Conservation (phyloP, 2,888 invertebrate genomes). For the Cheilosia urbana region DNA sequence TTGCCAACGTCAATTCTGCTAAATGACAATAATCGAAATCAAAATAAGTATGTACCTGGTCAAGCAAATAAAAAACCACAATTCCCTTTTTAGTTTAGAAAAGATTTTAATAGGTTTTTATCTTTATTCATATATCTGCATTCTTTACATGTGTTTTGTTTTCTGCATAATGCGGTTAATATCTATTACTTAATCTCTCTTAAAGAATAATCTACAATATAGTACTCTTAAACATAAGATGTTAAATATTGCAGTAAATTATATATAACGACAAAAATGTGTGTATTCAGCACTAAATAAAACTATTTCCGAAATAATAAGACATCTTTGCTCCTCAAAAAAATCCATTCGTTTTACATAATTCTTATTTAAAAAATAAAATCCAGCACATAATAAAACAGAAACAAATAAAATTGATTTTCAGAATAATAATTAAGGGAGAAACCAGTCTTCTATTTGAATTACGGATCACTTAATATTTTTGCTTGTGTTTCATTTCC, state of each 20-base stretch:
- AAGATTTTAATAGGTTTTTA: conserved; percentile 19
- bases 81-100: conserved; percentile 27
- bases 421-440: conserved; percentile 27
- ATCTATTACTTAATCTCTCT: conserved; percentile 32
- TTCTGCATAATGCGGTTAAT: conserved; percentile 24
- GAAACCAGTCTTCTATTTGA: conserved; percentile 26
- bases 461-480: neutral
- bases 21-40: no score
- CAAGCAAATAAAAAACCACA: conserved; percentile 7
- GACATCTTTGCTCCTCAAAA: conserved; percentile 10
- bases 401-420: neutral
- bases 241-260: conserved; percentile 38
- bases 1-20: no score
- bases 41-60: no score
- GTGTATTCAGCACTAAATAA: conserved; percentile 37
- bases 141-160: conserved; percentile 22
- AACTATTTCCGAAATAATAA: conserved; percentile 35
- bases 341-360: conserved; percentile 10
- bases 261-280: conserved; percentile 40
- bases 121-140: conserved; percentile 44
- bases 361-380: conserved; percentile 9
- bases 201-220: conserved; percentile 47
- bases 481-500: neutral
- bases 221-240: conserved; percentile 39
- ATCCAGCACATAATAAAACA: conserved; percentile 3